Base-by-base conservation (phyloP, 2,797 vertebrate species). In the Triplophysa yarkandensis region DNA sequence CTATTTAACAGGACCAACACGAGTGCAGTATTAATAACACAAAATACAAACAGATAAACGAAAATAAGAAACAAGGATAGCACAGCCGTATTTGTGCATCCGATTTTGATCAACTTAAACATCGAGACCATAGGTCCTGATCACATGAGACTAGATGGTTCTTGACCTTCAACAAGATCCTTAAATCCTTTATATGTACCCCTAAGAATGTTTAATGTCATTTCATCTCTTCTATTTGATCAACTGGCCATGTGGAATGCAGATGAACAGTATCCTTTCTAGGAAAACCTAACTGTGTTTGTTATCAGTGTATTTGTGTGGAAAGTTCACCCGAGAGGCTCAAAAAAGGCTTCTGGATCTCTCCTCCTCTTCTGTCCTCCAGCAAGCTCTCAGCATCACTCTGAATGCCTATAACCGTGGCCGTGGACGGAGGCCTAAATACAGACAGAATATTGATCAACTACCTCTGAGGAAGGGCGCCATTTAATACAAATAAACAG, bases 401-500 rank as follows among this genome's bases (percentile, higher is more conserved):
- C 83, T 95, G 93, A 84, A 96, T 89, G 39, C 94, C 92, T 48
- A 98, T 91, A 64, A 95, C 95, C 66, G 88, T 98, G 70, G 93
- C 95, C 1, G 96, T 99, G 71, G 96, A 99, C 16, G 96, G 95
- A 80, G 97, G 95, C 77, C 97, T 99, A 87, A 34, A 79, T 68
- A 82, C 25, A 54, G 19, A 11, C 25, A 67, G 63, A 74, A 48
- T 10, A 58, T 32, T 27, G 28, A 58, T 58, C 28, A 4, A 55
- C 54, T 11, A 27, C 13, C 25, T 54, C 52, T 27, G 27, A 16
- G 16, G 19, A 54, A 27, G 6, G 23, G 13, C 9, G 6, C 25
- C 23, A 54, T 5, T 54, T 25, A 25, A 54, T 54, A 54, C 9
- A 52, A 52, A 52, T 52, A 52, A 52, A 52, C 48, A 52, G 21